Conservation (phyloP, 1,140 invertebrate species). For the Drosophila jambulina region DNA sequence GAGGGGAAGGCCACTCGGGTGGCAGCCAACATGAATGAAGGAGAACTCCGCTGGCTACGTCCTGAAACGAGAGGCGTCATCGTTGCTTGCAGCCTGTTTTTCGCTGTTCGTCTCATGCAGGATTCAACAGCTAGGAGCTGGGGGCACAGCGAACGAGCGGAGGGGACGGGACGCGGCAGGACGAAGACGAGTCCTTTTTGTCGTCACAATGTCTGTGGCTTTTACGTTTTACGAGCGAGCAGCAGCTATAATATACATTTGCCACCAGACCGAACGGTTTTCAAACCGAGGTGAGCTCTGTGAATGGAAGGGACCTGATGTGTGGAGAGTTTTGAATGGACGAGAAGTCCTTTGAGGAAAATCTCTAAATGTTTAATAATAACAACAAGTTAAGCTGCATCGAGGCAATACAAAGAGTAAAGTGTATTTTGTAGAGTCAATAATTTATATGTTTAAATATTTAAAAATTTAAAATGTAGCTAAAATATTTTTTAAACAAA, state of each 20-base stretch:
- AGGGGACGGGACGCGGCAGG: constrained; percentile 1
- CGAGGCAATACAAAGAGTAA: neutral
- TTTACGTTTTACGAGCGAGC: constrained; percentile 63
- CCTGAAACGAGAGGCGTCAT: constrained; percentile 58
- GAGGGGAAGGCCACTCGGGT: neutral
- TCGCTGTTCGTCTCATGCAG: constrained; percentile 56
- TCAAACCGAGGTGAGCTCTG: constrained; percentile 35
- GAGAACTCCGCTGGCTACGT: constrained; percentile 62
- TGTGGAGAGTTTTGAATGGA: constrained; percentile 44
- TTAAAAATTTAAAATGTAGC: neutral
- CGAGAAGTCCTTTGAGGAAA: constrained; percentile 4
- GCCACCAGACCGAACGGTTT: constrained; percentile 33
- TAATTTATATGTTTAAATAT: neutral
- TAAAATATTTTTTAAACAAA: neutral
- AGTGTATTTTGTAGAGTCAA: too few species aligned
- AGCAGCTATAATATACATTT: constrained; percentile 52
- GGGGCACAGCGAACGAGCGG: neutral
- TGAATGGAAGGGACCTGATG: constrained; percentile 38
- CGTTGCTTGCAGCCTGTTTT: constrained; percentile 48
- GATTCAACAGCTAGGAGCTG: constrained; percentile 41
- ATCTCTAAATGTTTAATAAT: neutral
- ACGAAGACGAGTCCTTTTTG: constrained; percentile 39
- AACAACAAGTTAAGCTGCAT: neutral
- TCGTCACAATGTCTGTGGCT: constrained; percentile 78
- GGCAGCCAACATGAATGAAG: constrained; percentile 73